These are phyloP conservation scores for Drosophila tripunctata DNA, from an alignment of 2,888 invertebrate genomes.

Conservation along the genomic window DNA sequence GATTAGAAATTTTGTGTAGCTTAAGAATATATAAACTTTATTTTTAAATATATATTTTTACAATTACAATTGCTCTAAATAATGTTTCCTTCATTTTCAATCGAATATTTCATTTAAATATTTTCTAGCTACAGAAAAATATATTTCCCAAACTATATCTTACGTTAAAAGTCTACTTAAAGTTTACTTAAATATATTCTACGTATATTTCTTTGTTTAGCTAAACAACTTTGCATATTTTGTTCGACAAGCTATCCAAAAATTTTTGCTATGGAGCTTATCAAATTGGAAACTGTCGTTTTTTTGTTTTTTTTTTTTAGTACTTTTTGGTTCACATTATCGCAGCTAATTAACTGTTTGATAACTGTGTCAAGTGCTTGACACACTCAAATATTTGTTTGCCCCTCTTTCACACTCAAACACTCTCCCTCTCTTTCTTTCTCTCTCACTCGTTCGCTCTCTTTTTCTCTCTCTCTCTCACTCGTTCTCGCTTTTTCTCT, in stretches of 20 bases:
- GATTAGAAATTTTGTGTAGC: too few relatives aligned
- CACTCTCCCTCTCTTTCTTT: neutral
- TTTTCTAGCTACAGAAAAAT: too few relatives aligned
- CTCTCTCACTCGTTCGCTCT: neutral
- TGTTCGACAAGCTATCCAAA: neutral
- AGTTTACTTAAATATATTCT: neutral
- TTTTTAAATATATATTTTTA: too few relatives aligned
- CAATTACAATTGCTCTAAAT: too few relatives aligned
- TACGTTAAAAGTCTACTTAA: neutral
- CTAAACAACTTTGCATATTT: neutral
- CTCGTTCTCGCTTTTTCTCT: neutral
- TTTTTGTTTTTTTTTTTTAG: neutral
- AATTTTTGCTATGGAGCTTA: neutral
- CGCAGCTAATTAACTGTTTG: slow-evolving; percentile 34
- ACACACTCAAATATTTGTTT: slow-evolving; percentile 50
- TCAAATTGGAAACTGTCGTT: neutral
- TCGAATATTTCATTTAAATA: too few relatives aligned
- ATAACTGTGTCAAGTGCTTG: slow-evolving; percentile 58
- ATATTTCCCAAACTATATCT: too few relatives aligned
- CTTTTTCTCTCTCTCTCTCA: neutral
- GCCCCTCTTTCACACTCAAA: slow-evolving; percentile 27
- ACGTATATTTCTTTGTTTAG: neutral
- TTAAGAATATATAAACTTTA: too few relatives aligned
- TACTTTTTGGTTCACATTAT: too few relatives aligned
- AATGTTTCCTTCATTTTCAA: too few relatives aligned